Evolutionary conservation across 2,888 invertebrate species (phyloP).

Genomic region (Caradrina kadenii): DNA sequence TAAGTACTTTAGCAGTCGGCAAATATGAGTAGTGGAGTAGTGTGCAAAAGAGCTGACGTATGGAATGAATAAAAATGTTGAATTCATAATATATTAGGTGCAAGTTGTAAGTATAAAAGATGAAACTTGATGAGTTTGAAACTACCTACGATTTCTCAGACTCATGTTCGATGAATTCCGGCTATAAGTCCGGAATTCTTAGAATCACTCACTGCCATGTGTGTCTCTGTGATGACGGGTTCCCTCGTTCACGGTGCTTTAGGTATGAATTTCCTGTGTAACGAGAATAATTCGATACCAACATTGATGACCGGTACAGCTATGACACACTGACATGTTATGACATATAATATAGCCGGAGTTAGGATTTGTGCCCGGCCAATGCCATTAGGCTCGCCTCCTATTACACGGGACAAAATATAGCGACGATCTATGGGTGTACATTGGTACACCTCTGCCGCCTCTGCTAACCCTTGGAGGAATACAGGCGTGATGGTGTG

Average conservation of each 20-base stretch:
- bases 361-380: too few species aligned
- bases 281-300: slow-evolving; percentile 16
- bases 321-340: slow-evolving; percentile 7
- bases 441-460: too few species aligned
- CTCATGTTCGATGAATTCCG: neutral
- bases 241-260: too few species aligned
- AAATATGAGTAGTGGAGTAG: neutral
- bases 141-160: too few species aligned
- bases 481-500: too few species aligned
- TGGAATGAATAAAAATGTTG: neutral
- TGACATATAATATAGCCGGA: too few species aligned
- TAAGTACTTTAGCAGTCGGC: slow-evolving; percentile 13
- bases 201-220: slow-evolving; percentile 44
- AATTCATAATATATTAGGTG: slow-evolving; percentile 3
- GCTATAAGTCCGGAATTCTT: slow-evolving; percentile 4
- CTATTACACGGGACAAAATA: too few species aligned
- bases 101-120: neutral
- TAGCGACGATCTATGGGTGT: too few species aligned
- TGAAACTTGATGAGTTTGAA: too few species aligned
- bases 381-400: too few species aligned
- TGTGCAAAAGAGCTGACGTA: slow-evolving; percentile 6
- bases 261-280: slow-evolving; percentile 18
- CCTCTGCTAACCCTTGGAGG: too few species aligned
- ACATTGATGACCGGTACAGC: slow-evolving; percentile 7
- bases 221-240: slow-evolving; percentile 21